Base-by-base conservation (phyloP, 1,140 invertebrate species). In the Pseudomyrmex gracilis region DNA sequence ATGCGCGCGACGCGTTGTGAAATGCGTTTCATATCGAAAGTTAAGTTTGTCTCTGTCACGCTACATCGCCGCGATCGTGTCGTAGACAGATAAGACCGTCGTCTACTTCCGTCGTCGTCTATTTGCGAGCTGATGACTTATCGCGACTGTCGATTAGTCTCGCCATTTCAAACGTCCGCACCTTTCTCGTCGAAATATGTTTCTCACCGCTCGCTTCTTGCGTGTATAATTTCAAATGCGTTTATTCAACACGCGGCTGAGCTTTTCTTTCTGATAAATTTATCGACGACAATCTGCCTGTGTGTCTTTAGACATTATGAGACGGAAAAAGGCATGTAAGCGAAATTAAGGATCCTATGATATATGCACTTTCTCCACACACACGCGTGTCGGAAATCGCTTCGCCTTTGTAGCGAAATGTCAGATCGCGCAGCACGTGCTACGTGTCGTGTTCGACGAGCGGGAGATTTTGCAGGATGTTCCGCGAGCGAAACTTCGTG, bases 251-350 rank as follows among this genome's bases (percentile, higher is more conserved):
- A 12, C n/a, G 45, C 13, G 15, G 34, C 24, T n/a, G 24, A 13
- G 51, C 20, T 49, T 10, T 9, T 57, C 10, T 70, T 57, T 49
- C 12, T 5, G 0, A 34, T 7, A 5, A 34, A 0, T 34, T 34
- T 34, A 34, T 34, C 34, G 17, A 68, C 15, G 15, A n/a, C 24
- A 5, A 60, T 10, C 15, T 22, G 20, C 1, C 24, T n/a, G n/a
- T n/a, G 17, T 13, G n/a, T 58, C 53, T 8, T 13, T 0, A 20
- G 24, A 17, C 15, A 43, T 4, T 34, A 2, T 10, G 60, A 12
- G 47, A 76, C 15, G 53, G 58, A 68, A 70, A 66, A 78, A 78
- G 70, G 71, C 47, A n/a, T 80, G n/a, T 34, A 49, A 34, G 7
- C 43, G 76, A 43, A 17, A 51, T 68, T 17, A 47, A 68, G 43